Percentiles rank a stretch among this genome's conserved stretches.
Evolutionary conservation across 2,888 invertebrate species (phyloP).

Genomic region (Galeopsomyia nigrocyanea): DNA sequence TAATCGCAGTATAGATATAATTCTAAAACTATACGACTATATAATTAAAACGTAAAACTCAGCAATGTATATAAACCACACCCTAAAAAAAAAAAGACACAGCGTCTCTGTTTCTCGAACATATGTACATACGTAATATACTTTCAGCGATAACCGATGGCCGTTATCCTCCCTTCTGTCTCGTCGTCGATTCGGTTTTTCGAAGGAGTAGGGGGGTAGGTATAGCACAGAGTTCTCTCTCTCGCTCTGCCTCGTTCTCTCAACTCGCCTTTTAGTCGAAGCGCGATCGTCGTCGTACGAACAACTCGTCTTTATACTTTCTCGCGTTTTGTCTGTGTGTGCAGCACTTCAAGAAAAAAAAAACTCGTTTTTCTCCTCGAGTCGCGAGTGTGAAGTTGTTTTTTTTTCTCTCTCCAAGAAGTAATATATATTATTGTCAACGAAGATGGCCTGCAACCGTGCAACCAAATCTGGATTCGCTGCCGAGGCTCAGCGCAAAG

Average conservation of each 20-base stretch:
- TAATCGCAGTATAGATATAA: no score
- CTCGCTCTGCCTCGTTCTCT: no score
- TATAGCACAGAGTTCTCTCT: no score
- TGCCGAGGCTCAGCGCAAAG: slow-evolving; percentile 95
- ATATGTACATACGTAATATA: not conserved
- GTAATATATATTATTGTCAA: not conserved
- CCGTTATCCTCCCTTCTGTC: no score
- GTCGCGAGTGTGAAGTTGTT: not conserved
- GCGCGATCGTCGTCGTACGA: slow-evolving; percentile 57
- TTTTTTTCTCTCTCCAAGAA: not conserved
- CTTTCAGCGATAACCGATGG: not conserved
- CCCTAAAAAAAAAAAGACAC: no score
- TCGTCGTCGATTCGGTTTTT: no score
- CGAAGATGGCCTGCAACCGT: slow-evolving; percentile 82
- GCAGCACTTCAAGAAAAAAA: no score
- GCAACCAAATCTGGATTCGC: slow-evolving; percentile 95
- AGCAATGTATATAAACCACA: no score
- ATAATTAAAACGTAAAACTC: no score
- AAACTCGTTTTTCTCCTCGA: not conserved
- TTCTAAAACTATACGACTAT: no score
- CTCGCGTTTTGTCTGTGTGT: not conserved
- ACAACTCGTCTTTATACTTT: slow-evolving; percentile 28
- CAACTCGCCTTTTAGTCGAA: slow-evolving; percentile 53
- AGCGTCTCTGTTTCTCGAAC: no score
- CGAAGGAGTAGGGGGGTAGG: no score